Evolutionary conservation across 1,140 invertebrate genomes (phyloP).

Genomic region (Periplaneta americana): DNA sequence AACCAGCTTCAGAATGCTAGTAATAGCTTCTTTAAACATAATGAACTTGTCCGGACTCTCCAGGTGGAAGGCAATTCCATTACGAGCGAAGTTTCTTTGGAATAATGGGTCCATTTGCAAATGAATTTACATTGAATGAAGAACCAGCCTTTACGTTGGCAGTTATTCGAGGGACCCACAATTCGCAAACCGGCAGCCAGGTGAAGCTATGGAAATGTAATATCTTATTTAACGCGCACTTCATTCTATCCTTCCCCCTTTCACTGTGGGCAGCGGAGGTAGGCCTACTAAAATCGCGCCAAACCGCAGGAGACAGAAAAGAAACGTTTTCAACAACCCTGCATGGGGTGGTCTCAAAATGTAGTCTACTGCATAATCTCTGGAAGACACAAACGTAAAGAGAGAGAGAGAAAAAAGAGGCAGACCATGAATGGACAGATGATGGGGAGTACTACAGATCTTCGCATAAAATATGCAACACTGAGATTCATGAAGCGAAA

Average conservation of each 20-base stretch:
- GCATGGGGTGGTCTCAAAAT: not conserved
- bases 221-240: too few relatives aligned
- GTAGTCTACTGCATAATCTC: not conserved
- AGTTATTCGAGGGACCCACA: not conserved
- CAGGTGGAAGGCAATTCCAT: too few relatives aligned
- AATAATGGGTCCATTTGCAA: not conserved
- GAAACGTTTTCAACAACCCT: not conserved
- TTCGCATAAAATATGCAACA: not conserved
- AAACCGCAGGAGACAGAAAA: not conserved
- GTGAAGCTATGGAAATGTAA: not conserved
- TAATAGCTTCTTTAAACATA: too few relatives aligned
- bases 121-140: not conserved
- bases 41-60: too few relatives aligned
- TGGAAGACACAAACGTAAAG: not conserved
- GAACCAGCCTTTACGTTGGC: too few relatives aligned
- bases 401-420: not conserved
- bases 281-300: not conserved
- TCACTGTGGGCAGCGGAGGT: not conserved
- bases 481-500: too few relatives aligned
- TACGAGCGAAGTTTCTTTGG: too few relatives aligned
- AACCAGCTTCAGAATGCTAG: too few relatives aligned
- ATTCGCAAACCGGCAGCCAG: not conserved
- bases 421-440: not conserved
- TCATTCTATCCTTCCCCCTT: not conserved
- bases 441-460: not conserved